Evolutionary conservation across 2,797 vertebrate genomes (phyloP), one percentile per base, ranked within the genome.

Genomic region (Myiothlypis coronata): DNA sequence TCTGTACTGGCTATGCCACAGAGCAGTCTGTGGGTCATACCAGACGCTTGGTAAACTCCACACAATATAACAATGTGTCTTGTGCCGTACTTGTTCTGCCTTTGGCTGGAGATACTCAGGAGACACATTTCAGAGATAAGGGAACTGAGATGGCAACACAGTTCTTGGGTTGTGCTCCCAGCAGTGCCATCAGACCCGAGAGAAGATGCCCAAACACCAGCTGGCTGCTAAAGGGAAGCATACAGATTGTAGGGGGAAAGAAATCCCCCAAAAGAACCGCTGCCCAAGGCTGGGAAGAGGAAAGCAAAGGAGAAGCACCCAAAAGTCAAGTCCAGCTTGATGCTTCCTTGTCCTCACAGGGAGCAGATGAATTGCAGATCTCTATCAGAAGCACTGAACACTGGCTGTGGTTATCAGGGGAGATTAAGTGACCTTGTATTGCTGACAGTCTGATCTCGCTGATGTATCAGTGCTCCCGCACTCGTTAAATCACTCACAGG

Each of bases 81-180:
- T 34, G 14, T 15, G n/a, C 74, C 0, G 0, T 13, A 4, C 65
- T 27, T 68, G 21, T 47, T 52, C 61, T 68, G n/a, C 1, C 1
- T 32, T n/a, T 2, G 8, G 46, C 49, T 32, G 68, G 16, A 71
- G 63, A 43, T 22, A 26, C 4, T 37, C 53, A 55, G 57, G 56
- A 87, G 65, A 35, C n/a, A 17, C 0, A 0, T 30, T 78, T 35
- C 60, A 77, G 61, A 35, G 67, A 61, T 41, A 41, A 12, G 21
- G 69, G 37, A 64, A 41, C 6, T 16, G 19, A 75, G 76, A 30
- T 18, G 43, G 72, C 50, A 71, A 8, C 68, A 41, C 5, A 41
- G 8, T 19, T 46, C 71, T 18, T 6, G 34, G 30, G n/a, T 28
- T 64, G 26, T 34, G 39, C 37, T 85, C 50, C 76, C 72, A 64